These are phyloP conservation scores for Cisticola juncidis DNA, from an alignment of 2,113 vertebrate genomes.

Conservation along the genomic window DNA sequence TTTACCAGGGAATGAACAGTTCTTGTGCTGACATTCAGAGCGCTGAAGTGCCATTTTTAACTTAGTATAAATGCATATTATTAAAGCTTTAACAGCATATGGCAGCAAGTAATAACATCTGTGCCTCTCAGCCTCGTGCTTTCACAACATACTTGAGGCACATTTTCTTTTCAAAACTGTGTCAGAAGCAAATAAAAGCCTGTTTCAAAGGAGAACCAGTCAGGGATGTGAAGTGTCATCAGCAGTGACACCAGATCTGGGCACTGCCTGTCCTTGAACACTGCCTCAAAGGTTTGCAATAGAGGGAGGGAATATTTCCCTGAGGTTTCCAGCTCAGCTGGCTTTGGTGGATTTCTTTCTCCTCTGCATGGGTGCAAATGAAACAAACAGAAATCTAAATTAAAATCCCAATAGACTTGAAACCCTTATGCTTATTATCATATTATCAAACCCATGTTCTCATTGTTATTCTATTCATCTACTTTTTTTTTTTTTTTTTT, in stretches of 20 bases:
- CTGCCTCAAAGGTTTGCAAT: not conserved
- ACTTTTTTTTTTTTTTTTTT: not conserved
- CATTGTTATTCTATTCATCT: not conserved
- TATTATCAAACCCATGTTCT: not conserved
- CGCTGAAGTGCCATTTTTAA: not conserved
- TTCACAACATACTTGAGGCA: not conserved
- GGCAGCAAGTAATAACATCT: conserved; percentile 10
- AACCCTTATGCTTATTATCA: not conserved
- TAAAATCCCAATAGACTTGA: not conserved
- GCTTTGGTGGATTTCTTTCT: not conserved
- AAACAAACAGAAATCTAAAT: not conserved
- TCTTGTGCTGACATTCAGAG: not conserved
- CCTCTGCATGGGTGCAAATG: fast-evolving
- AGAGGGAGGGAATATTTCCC: not conserved
- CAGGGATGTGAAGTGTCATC: not conserved
- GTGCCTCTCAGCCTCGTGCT: conserved; percentile 11
- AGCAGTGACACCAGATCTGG: not conserved
- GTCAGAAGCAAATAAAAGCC: not conserved
- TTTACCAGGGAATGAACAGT: not conserved
- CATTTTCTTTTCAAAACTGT: not conserved
- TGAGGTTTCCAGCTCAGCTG: not conserved
- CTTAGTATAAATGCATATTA: not conserved
- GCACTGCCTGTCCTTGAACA: not conserved
- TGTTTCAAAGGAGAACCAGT: not conserved
- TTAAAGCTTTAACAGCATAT: conserved; percentile 10